Base-by-base conservation (phyloP, 2,797 vertebrate species). In the Pelobates cultripes region DNA sequence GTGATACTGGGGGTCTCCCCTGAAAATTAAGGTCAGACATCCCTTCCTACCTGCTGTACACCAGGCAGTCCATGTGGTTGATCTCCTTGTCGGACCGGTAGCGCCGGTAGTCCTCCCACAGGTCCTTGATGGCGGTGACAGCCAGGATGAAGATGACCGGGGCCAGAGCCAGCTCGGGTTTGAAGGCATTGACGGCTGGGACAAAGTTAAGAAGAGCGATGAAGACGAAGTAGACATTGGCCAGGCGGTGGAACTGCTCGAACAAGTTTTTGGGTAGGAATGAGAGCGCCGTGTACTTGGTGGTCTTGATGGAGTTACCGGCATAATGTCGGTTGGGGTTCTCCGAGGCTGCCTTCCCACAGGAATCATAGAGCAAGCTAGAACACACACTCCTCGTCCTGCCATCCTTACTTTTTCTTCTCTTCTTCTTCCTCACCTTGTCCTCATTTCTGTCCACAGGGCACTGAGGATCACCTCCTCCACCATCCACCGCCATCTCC, bases 221-320 rank as follows among this genome's bases (percentile, higher is more conserved):
- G 89, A 98, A 96, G 7, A 99, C 98, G 14, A 99, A 99, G 92
- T 99, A 99, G 60, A 99, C 96, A 13, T 99, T 99, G 86, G 98
- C 97, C 78, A 98, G 95, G 60, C 98, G 93, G 81, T 98, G 97
- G 85, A 98, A 98, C 91, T 99, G 97, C 82, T 99, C 97, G 3
- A 99, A 99, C 8, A 99, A 96, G 86, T 99, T 99, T 91, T 99
- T 99, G 77, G 98, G 98, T 86, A 99, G 90, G 89, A 99, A 99
- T 70, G 97, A 98, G 75, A 98, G 91, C 7, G 95, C 86, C 0
- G 98, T 98, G 92, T 99, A 99, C 86, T 97, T 99, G 92, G 97
- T 97, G 82, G 97, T 99, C 93, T 97, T 96, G 42, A 99, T 96
- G 87, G 94, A 90, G 91, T 99, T 99, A 93, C 92, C 90, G 41